Evolutionary conservation across 2,888 invertebrate species (phyloP).

Genomic region (Willowsia nigromaculata): DNA sequence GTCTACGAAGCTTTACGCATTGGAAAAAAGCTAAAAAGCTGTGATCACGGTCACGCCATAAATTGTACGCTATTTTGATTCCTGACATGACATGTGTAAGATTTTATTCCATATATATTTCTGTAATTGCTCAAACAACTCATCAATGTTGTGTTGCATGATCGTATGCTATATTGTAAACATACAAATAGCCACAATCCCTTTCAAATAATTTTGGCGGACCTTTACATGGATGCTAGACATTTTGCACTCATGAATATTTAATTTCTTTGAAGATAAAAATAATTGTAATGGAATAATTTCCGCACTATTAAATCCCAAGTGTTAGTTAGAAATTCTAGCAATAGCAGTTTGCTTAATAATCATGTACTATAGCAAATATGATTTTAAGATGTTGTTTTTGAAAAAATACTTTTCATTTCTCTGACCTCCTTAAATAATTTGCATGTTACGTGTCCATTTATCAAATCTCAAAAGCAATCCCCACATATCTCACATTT

Average conservation of each 20-base stretch:
- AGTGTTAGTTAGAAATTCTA: not conserved
- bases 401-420: not conserved
- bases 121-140: not conserved
- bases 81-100: not conserved
- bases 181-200: too few species aligned
- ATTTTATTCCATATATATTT: not conserved
- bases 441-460: constrained; percentile 30
- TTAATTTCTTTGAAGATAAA: constrained; percentile 6
- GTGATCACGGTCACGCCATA: not conserved
- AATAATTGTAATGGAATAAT: not conserved
- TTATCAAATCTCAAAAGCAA: constrained; percentile 25
- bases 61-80: not conserved
- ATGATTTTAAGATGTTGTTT: not conserved
- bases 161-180: not conserved
- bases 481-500: too few species aligned
- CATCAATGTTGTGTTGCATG: not conserved
- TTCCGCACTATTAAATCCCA: not conserved
- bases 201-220: too few species aligned
- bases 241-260: not conserved
- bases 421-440: constrained; percentile 7
- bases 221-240: not conserved
- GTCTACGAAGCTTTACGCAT: not conserved
- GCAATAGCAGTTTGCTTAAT: not conserved
- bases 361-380: not conserved
- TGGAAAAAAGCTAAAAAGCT: not conserved